These are phyloP conservation scores for Ptychobarbus kaznakovi DNA, from an alignment of 2,797 vertebrate species.

Conservation along the genomic window DNA sequence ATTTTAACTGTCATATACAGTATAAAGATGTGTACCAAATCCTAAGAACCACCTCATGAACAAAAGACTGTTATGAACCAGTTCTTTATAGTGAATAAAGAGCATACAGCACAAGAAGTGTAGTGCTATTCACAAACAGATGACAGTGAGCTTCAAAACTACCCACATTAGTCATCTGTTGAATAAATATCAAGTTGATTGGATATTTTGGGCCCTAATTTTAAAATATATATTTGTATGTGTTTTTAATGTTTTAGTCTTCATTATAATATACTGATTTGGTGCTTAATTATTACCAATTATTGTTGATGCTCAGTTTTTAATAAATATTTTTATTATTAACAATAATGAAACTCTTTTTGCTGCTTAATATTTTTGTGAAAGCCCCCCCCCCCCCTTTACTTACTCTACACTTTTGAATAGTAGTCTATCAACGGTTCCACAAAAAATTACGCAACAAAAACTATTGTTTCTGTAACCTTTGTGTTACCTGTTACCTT, in stretches of 20 bases:
- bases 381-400: background rate
- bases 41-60: background rate
- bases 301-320: background rate
- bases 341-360: background rate
- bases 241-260: too few relatives aligned
- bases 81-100: background rate
- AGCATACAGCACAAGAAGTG: background rate
- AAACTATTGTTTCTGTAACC: too few relatives aligned
- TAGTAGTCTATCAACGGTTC: too few relatives aligned
- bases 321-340: background rate
- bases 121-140: background rate
- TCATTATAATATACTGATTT: background rate
- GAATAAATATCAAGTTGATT: background rate
- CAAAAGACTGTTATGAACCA: background rate
- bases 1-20: background rate
- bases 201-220: background rate
- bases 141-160: too few relatives aligned
- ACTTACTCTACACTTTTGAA: too few relatives aligned
- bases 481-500: too few relatives aligned
- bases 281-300: background rate
- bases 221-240: too few relatives aligned
- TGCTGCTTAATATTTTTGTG: background rate
- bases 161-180: background rate
- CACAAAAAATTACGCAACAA: background rate
- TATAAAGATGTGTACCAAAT: background rate